Percentiles rank a stretch among this genome's conserved stretches.
Evolutionary conservation across 2,888 invertebrate species (phyloP).

Genomic region (Syrphus vitripennis): DNA sequence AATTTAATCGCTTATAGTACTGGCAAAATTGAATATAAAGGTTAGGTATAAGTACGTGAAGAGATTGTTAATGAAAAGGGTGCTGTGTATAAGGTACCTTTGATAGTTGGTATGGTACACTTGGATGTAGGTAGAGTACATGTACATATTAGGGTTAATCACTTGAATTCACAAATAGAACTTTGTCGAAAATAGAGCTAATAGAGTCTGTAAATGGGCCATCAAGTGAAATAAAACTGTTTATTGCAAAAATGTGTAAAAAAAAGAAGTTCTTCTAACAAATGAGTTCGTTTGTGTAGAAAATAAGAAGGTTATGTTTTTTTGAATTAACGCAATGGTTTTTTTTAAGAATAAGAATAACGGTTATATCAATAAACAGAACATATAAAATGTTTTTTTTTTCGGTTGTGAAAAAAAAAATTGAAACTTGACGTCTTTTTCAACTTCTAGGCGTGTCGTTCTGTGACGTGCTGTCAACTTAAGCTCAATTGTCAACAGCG

Average conservation of each 20-base stretch:
- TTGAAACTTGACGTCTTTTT: no score
- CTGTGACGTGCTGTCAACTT: no score
- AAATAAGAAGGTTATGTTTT: neutral
- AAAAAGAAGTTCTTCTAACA: neutral
- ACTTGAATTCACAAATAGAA: conserved; percentile 13
- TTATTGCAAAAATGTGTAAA: neutral
- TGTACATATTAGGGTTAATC: neutral
- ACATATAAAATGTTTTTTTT: neutral
- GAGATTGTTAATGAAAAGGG: conserved; percentile 15
- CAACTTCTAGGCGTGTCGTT: no score
- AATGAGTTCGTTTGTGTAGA: neutral
- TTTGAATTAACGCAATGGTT: no score
- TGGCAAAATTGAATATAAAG: conserved; percentile 56
- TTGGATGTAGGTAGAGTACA: neutral
- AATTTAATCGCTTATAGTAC: conserved; percentile 52
- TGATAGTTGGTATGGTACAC: neutral
- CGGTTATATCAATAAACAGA: neutral
- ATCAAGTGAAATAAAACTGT: neutral
- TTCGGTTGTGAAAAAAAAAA: no score
- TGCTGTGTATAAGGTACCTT: no score
- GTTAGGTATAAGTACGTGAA: conserved; percentile 14
- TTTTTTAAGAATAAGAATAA: neutral
- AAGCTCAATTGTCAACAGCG: neutral
- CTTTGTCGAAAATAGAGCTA: neutral
- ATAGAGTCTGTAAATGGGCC: conserved; percentile 6